Percentiles rank a stretch among this genome's conserved stretches.
Conservation (phyloP, 1,140 invertebrate species). For the Radopholus similis region DNA sequence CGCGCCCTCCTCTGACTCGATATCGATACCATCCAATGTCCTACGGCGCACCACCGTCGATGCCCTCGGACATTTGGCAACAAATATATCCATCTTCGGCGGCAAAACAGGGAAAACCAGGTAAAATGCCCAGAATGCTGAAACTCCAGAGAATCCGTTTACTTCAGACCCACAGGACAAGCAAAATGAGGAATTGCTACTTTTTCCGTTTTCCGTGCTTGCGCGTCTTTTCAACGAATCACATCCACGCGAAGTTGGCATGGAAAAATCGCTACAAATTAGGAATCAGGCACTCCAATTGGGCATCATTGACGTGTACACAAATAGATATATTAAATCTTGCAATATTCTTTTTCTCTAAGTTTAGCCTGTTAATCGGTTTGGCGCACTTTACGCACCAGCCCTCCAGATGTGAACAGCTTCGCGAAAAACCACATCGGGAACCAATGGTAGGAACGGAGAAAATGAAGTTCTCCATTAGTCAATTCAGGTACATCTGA, state of each 20-base stretch:
- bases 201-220: slow-evolving; percentile 34
- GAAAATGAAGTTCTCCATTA: not conserved
- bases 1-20: not conserved
- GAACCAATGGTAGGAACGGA: not conserved
- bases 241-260: not conserved
- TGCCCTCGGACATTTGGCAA: no score
- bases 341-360: no score
- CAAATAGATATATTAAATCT: no score
- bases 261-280: slow-evolving; percentile 9
- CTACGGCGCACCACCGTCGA: no score
- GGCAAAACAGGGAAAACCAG: no score
- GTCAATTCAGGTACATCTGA: not conserved
- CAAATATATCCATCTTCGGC: no score
- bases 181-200: slow-evolving; percentile 15
- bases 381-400: slow-evolving; percentile 32
- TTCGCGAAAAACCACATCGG: not conserved
- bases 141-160: no score
- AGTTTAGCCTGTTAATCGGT: slow-evolving; percentile 27
- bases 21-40: no score
- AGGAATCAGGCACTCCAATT: slow-evolving; percentile 32
- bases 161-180: no score
- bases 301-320: slow-evolving; percentile 42
- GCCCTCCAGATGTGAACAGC: not conserved
- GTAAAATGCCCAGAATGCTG: no score
- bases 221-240: slow-evolving; percentile 16